Percentiles rank a stretch among this genome's conserved stretches.
Evolutionary conservation across 2,797 vertebrate species (phyloP).

Genomic region (Fistularia commersonii): DNA sequence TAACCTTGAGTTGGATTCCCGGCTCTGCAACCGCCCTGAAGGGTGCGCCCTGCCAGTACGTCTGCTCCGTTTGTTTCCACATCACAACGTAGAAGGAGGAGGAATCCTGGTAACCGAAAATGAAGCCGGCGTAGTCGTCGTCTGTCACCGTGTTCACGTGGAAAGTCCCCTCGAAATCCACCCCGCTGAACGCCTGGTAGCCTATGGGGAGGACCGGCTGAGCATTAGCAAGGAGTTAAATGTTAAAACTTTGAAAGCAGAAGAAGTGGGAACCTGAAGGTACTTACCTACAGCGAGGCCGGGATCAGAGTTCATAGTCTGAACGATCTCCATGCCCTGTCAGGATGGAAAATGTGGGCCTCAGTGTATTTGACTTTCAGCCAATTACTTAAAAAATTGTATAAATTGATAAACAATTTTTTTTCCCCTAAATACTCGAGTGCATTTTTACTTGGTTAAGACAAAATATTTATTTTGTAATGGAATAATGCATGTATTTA

Average conservation of each 20-base stretch:
- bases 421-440: too few relatives aligned
- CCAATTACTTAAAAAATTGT: not conserved
- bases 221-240: not conserved
- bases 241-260: not conserved
- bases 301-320: constrained; percentile 99
- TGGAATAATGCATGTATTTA: too few relatives aligned
- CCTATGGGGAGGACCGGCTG: constrained; percentile 66
- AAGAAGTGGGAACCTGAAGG: not conserved
- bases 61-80: constrained; percentile 99
- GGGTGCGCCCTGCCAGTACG: constrained; percentile 96
- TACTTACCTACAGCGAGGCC: constrained; percentile 94
- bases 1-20: constrained; percentile 92
- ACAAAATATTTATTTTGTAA: too few relatives aligned
- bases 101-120: constrained; percentile 98
- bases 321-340: constrained; percentile 91
- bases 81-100: constrained; percentile 98
- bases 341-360: constrained; percentile 4
- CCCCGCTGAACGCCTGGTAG: constrained; percentile 95
- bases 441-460: too few relatives aligned
- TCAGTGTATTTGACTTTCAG: not conserved
- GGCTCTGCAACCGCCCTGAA: constrained; percentile 97
- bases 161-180: constrained; percentile 98
- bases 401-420: too few relatives aligned
- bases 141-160: constrained; percentile 96
- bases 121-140: constrained; percentile 96